Evolutionary conservation across 2,113 vertebrate species (phyloP), one percentile per base, ranked within the genome.

Genomic region (Trogon melanurus): DNA sequence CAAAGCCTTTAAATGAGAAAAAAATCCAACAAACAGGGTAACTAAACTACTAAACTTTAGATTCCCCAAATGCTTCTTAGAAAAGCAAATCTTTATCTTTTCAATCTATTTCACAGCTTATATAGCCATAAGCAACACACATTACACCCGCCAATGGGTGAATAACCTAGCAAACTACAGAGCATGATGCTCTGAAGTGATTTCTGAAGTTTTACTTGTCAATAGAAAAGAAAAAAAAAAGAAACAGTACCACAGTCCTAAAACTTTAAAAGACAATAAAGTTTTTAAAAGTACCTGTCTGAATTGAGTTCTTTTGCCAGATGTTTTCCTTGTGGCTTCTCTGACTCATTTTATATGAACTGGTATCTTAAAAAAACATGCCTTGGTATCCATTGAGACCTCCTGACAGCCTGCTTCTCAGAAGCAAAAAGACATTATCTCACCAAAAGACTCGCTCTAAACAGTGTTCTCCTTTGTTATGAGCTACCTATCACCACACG

Each of bases 371-470:
- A 62, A 85, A 41, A 64, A 73, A 36, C 74, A 51, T 3, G 3
- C 32, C 91, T 95, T 72, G 76, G 73, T 60, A 92, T 67, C 80
- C 23, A 60, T 4, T 82, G 73, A 95, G 91, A 67, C 16, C 48
- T 81, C 65, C 61, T n/a, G 65, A 85, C 84, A 94, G 61, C 32
- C 80, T 82, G n/a, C 71, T 75, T 81, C 87, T 88, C 73, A 64
- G 53, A 87, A 91, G 67, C 66, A 83, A 65, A 78, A 80, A 75
- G 61, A 64, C 62, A 79, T 79, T 75, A 79, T 79, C 89, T 92
- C 66, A 61, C 65, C 32, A 79, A 73, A 74, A 92, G 71, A 85
- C 32, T 87, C 65, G 66, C 62, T 91, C 62, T 56, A 48, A 91
- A 88, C 54, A 88, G 26, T 10, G n/a, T 25, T 81, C 30, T 58